Evolutionary conservation across 2,797 vertebrate species (phyloP).

Genomic region (Poliocrania exsul): DNA sequence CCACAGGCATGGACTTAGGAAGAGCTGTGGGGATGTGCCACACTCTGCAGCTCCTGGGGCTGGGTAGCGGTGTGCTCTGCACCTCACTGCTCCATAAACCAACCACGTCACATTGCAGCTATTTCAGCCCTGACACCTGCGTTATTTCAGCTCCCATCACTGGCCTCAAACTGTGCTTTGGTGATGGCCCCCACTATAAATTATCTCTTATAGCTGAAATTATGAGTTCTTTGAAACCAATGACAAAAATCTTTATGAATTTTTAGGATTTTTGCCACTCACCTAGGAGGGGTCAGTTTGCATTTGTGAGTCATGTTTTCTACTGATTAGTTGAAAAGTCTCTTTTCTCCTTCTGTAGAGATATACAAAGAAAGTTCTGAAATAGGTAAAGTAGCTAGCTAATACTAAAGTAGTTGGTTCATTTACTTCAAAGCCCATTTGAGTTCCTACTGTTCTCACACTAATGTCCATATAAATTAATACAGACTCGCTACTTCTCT

Average conservation of each 20-base stretch:
- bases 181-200: not conserved
- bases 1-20: not conserved
- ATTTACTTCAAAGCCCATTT: not conserved
- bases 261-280: not conserved
- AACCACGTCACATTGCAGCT: not conserved
- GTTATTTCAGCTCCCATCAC: not conserved
- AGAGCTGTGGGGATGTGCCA: too few relatives aligned
- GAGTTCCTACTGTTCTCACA: not conserved
- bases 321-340: not conserved
- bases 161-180: not conserved
- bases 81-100: not conserved
- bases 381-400: not conserved
- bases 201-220: not conserved
- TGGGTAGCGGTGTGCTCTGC: rapidly evolving
- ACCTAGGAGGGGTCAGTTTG: not conserved
- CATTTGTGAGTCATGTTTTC: not conserved
- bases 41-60: rapidly evolving
- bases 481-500: not conserved
- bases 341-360: not conserved
- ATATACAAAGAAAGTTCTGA: not conserved
- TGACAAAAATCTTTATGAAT: not conserved
- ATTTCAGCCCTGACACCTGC: not conserved
- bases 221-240: not conserved
- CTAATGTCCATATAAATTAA: not conserved
- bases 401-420: not conserved